Evolutionary conservation across 2,113 vertebrate species (phyloP).

Genomic region (Dasyornis broadbenti): DNA sequence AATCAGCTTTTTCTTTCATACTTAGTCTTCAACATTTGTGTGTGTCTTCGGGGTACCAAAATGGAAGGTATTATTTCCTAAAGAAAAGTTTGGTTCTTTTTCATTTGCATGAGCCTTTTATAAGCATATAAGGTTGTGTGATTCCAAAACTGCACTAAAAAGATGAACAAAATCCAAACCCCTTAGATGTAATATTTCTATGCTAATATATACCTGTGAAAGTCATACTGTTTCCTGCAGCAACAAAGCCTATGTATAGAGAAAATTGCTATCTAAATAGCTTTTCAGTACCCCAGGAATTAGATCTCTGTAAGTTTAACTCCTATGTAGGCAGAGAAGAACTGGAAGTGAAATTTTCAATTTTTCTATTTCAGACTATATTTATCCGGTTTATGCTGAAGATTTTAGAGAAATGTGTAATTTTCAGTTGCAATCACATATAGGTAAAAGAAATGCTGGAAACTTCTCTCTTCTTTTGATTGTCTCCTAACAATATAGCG

Average conservation of each 20-base stretch:
- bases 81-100: neutral
- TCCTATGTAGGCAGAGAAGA: neutral
- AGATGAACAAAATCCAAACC: neutral
- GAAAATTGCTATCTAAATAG: neutral
- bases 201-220: neutral
- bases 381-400: neutral
- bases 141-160: neutral
- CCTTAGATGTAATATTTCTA: neutral
- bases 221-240: neutral
- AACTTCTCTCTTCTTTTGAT: neutral
- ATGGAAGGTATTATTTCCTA: neutral
- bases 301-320: neutral
- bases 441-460: neutral
- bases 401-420: neutral
- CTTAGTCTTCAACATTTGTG: neutral
- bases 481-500: neutral
- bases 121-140: neutral
- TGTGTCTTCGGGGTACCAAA: neutral
- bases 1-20: neutral
- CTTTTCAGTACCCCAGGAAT: neutral
- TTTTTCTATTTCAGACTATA: neutral
- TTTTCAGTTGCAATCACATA: neutral
- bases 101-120: neutral
- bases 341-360: neutral
- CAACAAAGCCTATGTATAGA: neutral